Evolutionary conservation across 2,797 vertebrate species (phyloP).

Genomic region (Salarias fasciatus): DNA sequence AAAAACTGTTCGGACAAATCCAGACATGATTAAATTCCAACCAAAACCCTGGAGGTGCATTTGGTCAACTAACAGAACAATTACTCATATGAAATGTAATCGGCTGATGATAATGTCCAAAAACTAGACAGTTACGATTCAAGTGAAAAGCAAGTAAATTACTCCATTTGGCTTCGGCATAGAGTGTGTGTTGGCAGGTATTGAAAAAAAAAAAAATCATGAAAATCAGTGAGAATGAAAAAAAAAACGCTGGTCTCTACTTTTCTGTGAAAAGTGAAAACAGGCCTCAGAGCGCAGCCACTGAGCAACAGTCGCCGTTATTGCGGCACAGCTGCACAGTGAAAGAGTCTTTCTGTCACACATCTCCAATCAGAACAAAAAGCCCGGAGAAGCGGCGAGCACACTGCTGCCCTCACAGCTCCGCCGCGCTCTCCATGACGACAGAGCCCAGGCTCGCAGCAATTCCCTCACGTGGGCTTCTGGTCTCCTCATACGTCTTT

Average conservation of each 20-base stretch:
- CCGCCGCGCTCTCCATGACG: constrained; percentile 49
- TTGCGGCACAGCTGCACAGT: constrained; percentile 65
- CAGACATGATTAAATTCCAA: too few species aligned
- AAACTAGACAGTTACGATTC: too few species aligned
- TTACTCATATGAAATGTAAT: too few species aligned
- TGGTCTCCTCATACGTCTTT: constrained; percentile 1
- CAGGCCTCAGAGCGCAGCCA: constrained; percentile 24
- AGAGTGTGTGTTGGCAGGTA: background rate
- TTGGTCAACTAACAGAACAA: too few species aligned
- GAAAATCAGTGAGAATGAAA: background rate
- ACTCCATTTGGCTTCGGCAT: constrained; percentile 9
- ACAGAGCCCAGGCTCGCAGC: constrained; percentile 38
- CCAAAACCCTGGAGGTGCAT: too few species aligned
- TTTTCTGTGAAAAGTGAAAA: too few species aligned
- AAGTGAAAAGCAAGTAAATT: too few species aligned
- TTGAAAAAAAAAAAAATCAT: constrained; percentile 4
- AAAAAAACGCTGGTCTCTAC: constrained; percentile 7
- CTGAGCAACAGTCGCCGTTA: constrained; percentile 49
- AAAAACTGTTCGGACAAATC: too few species aligned
- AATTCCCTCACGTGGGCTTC: constrained; percentile 36
- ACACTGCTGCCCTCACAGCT: constrained; percentile 42
- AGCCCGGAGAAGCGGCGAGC: constrained; percentile 22
- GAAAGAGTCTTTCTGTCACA: constrained; percentile 70
- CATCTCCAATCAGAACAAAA: constrained; percentile 31
- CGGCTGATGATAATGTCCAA: too few species aligned